Evolutionary conservation across 1,140 invertebrate genomes (phyloP).

Genomic region (Chironomus tepperi): DNA sequence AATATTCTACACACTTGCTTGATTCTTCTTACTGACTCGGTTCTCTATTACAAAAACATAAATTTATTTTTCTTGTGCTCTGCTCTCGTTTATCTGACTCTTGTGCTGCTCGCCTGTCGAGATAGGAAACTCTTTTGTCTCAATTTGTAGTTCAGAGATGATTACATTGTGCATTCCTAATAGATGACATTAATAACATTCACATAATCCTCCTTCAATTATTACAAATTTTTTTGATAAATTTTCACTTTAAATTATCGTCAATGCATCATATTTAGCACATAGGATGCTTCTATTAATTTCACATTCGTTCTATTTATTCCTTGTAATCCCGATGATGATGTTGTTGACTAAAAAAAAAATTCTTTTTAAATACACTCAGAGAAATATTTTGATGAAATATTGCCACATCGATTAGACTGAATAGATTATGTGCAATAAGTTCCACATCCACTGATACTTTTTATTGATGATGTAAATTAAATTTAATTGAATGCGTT

Average conservation of each 20-base stretch:
- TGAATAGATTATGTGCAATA: too few relatives aligned
- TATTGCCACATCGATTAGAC: too few relatives aligned
- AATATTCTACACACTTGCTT: too few relatives aligned
- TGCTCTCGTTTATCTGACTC: background rate
- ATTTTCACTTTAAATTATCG: background rate
- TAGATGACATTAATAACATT: constrained; percentile 1
- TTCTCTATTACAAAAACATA: background rate
- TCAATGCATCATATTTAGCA: background rate
- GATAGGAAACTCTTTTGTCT: background rate
- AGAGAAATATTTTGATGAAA: too few relatives aligned
- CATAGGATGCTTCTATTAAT: too few relatives aligned
- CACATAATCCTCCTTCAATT: background rate
- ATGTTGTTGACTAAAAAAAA: too few relatives aligned
- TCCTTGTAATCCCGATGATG: too few relatives aligned
- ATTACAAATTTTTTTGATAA: background rate
- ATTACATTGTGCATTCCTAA: background rate
- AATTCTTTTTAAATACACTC: too few relatives aligned
- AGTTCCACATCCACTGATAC: too few relatives aligned
- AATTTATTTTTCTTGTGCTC: background rate
- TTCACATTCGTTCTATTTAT: too few relatives aligned
- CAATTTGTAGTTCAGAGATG: background rate
- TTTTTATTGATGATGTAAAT: background rate
- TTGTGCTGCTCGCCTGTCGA: background rate
- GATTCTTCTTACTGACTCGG: background rate
- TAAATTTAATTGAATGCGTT: background rate